Evolutionary conservation across 2,888 invertebrate genomes (phyloP), one percentile per base, ranked within the genome.

Genomic region (Orthosia gracilis): DNA sequence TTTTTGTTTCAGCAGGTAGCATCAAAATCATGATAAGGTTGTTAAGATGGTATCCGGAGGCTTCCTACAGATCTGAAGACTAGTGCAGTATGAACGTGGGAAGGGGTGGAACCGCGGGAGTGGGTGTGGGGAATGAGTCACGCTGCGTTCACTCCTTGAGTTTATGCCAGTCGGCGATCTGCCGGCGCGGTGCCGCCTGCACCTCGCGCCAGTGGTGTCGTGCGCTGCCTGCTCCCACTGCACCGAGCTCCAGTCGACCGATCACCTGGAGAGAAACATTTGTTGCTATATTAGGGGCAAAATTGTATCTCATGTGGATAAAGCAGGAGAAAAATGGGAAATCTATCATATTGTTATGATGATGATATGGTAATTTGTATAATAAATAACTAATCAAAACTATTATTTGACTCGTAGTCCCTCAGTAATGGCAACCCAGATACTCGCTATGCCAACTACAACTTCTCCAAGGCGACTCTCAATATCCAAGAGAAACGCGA

Each of bases 151-250:
- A 99, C 97, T 99, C 99, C 95, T 98, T 98, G 89, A 99, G 97
- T 97, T 99, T 99, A 97, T 99, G 99, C 99, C 99, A 99, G 96
- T 99, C 99, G 84, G 99, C 99, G 92, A 99, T 99, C 97, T 99
- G 99, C 85, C 99, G 98, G 88, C 99, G 98, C 68, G 99, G 99
- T 86, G 99, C 99, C 92, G 98, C 99, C 97, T 99, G 98, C 87
- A 99, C 99, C 97, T 99, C 99, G 91, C 98, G 98, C 99, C 99
- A 99, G 96, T 99, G 99, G 91, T 98, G 99, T 26, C 98, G 97
- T 68, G 99, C 98, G 80, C 98, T 97, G 86, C 98, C 98, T 75
- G 98, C 97, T 89, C 98, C 98, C 66, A 97, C 97, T 54, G 98
- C 98, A 64, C 99, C 99, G 85, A 99, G 97, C 94, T 99, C 99